These are phyloP conservation scores for Urocolius indicus DNA, from an alignment of 2,113 vertebrate genomes.

Conservation along the genomic window DNA sequence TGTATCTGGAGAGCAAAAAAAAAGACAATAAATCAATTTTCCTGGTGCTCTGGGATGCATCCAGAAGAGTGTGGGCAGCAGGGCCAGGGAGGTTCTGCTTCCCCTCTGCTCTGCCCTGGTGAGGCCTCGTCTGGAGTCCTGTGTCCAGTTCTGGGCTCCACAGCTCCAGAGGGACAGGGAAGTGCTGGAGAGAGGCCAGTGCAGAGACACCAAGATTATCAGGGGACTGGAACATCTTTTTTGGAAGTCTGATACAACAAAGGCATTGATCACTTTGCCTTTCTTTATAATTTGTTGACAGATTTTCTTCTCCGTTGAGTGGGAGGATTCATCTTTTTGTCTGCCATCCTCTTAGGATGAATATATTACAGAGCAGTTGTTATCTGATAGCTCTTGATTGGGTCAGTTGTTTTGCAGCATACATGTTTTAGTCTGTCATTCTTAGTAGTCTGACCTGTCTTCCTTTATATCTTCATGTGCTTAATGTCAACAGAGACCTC, in stretches of 20 bases:
- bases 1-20: background rate
- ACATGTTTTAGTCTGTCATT: background rate
- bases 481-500: background rate
- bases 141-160: too few relatives aligned
- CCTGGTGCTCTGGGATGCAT: background rate
- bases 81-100: too few relatives aligned
- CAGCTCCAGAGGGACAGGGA: too few relatives aligned
- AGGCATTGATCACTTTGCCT: background rate
- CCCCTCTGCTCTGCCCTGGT: too few relatives aligned
- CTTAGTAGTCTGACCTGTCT: background rate
- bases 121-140: too few relatives aligned
- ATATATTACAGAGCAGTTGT: background rate
- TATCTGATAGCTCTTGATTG: background rate
- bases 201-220: too few relatives aligned
- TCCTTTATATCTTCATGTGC: background rate
- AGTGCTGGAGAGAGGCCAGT: too few relatives aligned
- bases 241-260: background rate
- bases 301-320: background rate
- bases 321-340: background rate
- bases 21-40: background rate
- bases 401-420: background rate
- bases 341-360: background rate
- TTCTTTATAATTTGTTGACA: background rate
- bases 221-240: background rate
- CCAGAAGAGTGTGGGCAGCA: too few relatives aligned